phyloP scores from a whole-genome alignment of 2,797 vertebrate species.

The Botia kubotai region DNA sequence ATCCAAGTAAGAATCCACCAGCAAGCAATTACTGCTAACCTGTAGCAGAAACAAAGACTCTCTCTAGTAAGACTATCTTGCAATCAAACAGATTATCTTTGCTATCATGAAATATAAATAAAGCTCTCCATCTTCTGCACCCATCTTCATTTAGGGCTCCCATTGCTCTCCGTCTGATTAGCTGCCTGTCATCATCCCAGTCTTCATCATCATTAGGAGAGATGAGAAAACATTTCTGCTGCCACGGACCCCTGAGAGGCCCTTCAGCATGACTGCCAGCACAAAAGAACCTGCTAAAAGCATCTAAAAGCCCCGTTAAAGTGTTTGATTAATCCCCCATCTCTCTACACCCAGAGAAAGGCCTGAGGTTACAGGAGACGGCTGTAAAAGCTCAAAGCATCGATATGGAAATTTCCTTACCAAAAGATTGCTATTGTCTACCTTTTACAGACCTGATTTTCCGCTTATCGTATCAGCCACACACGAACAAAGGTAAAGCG shows the following conservation, averaged over 20 bases:
- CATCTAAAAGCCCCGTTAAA: constrained; percentile 27
- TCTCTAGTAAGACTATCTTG: constrained; percentile 16
- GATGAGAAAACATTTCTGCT: constrained; percentile 48
- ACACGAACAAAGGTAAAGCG: constrained; percentile 60
- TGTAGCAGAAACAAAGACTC: background rate
- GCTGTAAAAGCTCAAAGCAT: constrained; percentile 73
- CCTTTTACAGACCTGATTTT: constrained; percentile 53
- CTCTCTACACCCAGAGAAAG: constrained; percentile 37
- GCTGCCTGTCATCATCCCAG: constrained; percentile 50
- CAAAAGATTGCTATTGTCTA: constrained; percentile 63
- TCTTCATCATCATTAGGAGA: constrained; percentile 63
- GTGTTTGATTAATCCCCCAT: background rate
- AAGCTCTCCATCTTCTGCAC: constrained; percentile 59
- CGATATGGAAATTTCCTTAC: constrained; percentile 70
- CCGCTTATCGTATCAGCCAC: constrained; percentile 69
- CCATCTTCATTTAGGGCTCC: constrained; percentile 43
- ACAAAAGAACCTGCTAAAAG: constrained; percentile 27
- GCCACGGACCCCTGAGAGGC: constrained; percentile 22
- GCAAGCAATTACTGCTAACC: background rate
- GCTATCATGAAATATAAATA: constrained; percentile 57
- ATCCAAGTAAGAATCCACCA: constrained; percentile 4
- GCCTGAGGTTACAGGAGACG: constrained; percentile 65
- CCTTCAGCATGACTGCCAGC: background rate
- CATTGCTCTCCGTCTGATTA: constrained; percentile 38
- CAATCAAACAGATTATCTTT: constrained; percentile 1